phyloP scores from a whole-genome alignment of 2,113 vertebrate species.

The Aythya baeri region DNA sequence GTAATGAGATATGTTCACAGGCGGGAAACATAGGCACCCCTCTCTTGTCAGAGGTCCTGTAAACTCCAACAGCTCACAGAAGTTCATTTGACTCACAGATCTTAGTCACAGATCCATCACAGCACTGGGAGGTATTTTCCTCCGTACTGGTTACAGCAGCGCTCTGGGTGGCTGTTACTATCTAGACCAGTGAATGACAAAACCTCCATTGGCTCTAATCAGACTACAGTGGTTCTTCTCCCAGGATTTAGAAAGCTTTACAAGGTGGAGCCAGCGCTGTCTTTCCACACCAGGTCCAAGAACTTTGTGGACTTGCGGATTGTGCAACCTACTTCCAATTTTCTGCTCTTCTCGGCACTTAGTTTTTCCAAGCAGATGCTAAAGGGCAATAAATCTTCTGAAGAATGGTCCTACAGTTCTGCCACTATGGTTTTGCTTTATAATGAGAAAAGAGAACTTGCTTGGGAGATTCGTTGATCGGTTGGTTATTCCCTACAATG shows the following conservation, averaged over 20 bases:
- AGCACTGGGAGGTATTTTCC: neutral
- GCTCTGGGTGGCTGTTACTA: neutral
- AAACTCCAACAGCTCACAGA: neutral
- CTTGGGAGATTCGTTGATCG: conserved; percentile 23
- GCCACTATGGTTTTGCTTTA: conserved; percentile 14
- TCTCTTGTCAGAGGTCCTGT: conserved; percentile 13
- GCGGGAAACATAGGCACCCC: neutral
- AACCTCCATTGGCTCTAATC: neutral
- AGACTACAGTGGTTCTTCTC: neutral
- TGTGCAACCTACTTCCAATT: conserved; percentile 39
- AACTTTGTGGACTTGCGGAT: conserved; percentile 19
- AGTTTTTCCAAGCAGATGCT: conserved; percentile 42
- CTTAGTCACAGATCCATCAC: neutral
- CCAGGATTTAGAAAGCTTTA: neutral
- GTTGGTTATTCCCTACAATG: conserved; percentile 42
- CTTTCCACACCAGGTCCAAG: neutral
- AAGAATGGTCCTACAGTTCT: conserved; percentile 31
- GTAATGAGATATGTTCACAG: conserved; percentile 32
- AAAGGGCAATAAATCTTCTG: conserved; percentile 55
- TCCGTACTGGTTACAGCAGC: neutral
- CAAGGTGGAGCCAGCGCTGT: neutral
- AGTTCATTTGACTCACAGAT: neutral
- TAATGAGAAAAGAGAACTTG: conserved; percentile 60
- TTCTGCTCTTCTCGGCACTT: conserved; percentile 53
- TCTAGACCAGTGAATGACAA: neutral